These are phyloP conservation scores for Metridium senile DNA, from an alignment of 92 coral and sea anemone species.

Conservation along the genomic window DNA sequence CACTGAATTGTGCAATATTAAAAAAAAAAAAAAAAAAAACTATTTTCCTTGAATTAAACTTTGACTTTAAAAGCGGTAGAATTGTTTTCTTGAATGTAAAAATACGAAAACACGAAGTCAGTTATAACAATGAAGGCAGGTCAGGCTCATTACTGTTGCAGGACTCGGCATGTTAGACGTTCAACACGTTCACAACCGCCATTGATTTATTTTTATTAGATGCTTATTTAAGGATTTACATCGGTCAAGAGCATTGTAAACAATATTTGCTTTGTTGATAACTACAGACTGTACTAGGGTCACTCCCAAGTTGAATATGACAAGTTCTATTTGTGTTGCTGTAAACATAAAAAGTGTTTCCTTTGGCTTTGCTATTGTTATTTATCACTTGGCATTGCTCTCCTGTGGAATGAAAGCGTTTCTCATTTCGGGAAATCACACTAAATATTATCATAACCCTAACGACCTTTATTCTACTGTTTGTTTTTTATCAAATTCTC, in stretches of 20 bases:
- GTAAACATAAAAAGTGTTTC: slow-evolving; percentile 15
- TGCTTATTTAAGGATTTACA: slow-evolving; percentile 20
- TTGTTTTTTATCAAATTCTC: slow-evolving; percentile 8
- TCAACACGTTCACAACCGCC: slow-evolving; percentile 13
- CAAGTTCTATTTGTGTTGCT: slow-evolving; percentile 5
- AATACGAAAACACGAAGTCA: too few species aligned
- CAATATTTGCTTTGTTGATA: slow-evolving; percentile 21
- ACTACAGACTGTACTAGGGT: too few species aligned
- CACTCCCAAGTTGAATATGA: slow-evolving; percentile 10
- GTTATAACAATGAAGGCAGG: too few species aligned
- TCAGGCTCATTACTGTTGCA: too few species aligned
- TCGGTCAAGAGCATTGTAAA: slow-evolving; percentile 40
- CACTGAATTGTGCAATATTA: too few species aligned
- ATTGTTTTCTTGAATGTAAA: too few species aligned
- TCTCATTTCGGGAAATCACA: slow-evolving; percentile 6
- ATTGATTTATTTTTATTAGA: slow-evolving; percentile 19
- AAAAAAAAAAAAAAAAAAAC: too few species aligned
- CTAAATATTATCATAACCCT: slow-evolving; percentile 23
- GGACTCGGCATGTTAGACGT: neutral
- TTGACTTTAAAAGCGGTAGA: too few species aligned
- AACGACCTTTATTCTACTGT: slow-evolving; percentile 22
- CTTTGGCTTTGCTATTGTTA: slow-evolving; percentile 6
- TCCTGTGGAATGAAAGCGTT: neutral
- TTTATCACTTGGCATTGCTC: slow-evolving; percentile 13
- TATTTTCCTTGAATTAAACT: too few species aligned